Conservation (phyloP, 2,797 vertebrate species). For the Pipistrellus nathusii region DNA sequence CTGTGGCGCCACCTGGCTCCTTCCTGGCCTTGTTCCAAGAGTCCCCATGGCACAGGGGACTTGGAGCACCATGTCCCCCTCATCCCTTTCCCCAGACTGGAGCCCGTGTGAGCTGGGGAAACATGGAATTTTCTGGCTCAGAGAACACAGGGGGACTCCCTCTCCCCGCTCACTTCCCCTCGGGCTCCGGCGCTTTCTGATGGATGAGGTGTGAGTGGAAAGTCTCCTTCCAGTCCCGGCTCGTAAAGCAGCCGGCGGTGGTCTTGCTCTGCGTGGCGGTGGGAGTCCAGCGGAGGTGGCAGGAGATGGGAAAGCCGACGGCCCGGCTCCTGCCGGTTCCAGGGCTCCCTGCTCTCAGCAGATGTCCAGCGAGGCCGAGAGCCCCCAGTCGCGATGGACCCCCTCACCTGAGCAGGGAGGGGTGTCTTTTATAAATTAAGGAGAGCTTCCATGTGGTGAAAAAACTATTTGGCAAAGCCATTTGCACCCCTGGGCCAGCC, state of each 20-base stretch:
- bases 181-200: constrained; percentile 77
- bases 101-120: background rate
- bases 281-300: background rate
- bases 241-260: constrained; percentile 80
- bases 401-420: background rate
- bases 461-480: constrained; percentile 76
- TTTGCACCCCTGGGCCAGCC: constrained; percentile 70
- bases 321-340: background rate
- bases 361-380: background rate
- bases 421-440: constrained; percentile 61
- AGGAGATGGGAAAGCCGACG: background rate
- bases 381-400: background rate
- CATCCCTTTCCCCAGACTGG: background rate
- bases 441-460: constrained; percentile 38
- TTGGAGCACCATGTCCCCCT: background rate
- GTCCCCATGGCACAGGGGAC: background rate
- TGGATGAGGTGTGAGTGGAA: constrained; percentile 79
- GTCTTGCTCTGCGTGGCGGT: constrained; percentile 59
- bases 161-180: background rate
- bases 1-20: background rate
- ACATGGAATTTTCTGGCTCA: background rate
- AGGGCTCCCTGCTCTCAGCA: background rate
- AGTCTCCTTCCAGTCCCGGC: constrained; percentile 74
- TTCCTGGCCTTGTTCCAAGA: background rate
- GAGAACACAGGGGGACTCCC: background rate